Base-by-base conservation (phyloP, 1,140 invertebrate genomes). In the Mya arenaria region DNA sequence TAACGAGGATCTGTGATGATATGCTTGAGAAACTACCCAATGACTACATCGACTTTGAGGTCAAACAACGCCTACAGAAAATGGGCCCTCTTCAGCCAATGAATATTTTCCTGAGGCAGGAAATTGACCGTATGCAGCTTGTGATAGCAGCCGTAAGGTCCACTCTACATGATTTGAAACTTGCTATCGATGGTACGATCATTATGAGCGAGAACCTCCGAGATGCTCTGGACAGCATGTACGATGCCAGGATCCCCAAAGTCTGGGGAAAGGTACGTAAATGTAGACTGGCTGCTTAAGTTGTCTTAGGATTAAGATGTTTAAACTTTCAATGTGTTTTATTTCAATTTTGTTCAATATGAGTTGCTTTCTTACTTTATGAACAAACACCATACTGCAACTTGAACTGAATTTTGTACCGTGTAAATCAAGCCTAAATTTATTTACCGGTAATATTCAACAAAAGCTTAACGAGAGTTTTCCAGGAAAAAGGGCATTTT, bases 161-260 rank as follows among this genome's bases (percentile, higher is more conserved):
- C 4, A 98, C 97, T 10, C 93, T 99, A n/a, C 95, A 95, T 32
- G 97, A 99, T 93, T 93, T 99, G 15, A 98, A 97, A 91, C 93
- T 99, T 82, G 98, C 98, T n/a, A 99, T 99, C 82, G 98, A 99
- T 89, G 98, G 98, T 25, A 99, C 98, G 0, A 99, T 99, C 82
- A 96, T 99, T 8, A 99, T 99, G 98, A 98, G 97, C 90, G 96
- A 97, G 89, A 95, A 95, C 15, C 93, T 99, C 6, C 94, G 97
- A 87, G 96, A 97, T 89, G 97, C 97, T 0, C 93, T 99, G 6
- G 97, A 99, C 90, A 96, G 97, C 1, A 99, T 99, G 97, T 99
- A 98, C 89, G 97, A 99, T 92, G 98, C 98, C 1, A 94, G 97
- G 82, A 97, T 99, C 73, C 98, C 98, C 0, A 95, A 96, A 75